Conservation (phyloP, 2,113 vertebrate species). For the Formicarius rufipectus region DNA sequence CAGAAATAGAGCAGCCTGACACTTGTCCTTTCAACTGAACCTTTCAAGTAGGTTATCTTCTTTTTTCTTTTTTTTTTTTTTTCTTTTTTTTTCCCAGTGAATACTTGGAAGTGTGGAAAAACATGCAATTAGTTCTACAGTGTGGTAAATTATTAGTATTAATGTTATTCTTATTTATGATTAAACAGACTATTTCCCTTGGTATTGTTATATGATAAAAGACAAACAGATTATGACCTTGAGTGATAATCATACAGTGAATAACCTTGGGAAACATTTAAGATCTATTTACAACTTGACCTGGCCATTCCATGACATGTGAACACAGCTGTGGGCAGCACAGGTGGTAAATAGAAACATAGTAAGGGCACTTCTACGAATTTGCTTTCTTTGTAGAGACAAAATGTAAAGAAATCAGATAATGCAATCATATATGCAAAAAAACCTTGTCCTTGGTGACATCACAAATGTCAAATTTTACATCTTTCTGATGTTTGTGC, state of each 20-base stretch:
- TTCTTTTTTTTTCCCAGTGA: not conserved
- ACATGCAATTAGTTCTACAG: not conserved
- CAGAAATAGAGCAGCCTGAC: not conserved
- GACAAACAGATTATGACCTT: not conserved
- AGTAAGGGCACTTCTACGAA: not conserved
- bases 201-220: not conserved
- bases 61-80: no score
- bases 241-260: not conserved
- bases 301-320: not conserved
- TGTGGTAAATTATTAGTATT: not conserved
- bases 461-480: not conserved
- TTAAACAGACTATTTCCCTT: not conserved
- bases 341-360: not conserved
- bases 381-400: not conserved
- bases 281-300: not conserved
- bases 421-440: not conserved
- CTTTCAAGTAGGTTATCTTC: not conserved
- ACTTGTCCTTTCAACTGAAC: not conserved
- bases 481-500: not conserved
- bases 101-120: not conserved
- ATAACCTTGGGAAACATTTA: not conserved
- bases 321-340: not conserved
- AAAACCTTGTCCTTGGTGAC: not conserved
- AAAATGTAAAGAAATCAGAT: not conserved
- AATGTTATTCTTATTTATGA: constrained; percentile 4